These are phyloP conservation scores for Chloromyia formosa DNA, from an alignment of 2,888 invertebrate genomes.

Conservation along the genomic window DNA sequence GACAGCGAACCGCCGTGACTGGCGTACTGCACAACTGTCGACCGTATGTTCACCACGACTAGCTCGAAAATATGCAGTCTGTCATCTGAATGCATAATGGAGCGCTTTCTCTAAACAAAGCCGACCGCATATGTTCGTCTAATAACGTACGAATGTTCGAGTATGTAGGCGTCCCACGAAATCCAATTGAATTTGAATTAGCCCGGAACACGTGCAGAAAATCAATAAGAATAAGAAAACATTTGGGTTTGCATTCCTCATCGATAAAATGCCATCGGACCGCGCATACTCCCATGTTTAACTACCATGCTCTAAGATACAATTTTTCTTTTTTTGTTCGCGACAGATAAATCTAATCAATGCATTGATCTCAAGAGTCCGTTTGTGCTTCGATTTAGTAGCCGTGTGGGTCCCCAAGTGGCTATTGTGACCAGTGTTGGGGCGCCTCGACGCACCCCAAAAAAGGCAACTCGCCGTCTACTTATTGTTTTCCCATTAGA, in stretches of 20 bases:
- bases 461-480: conserved; percentile 20
- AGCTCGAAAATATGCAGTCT: conserved; percentile 20
- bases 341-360: conserved; percentile 36
- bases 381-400: conserved; percentile 13
- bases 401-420: conserved; percentile 17
- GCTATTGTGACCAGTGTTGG: conserved; percentile 13
- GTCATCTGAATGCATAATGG: conserved; percentile 18
- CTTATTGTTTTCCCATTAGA: conserved; percentile 41
- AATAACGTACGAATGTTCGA: neutral
- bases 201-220: conserved; percentile 34
- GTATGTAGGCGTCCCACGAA: conserved; percentile 1
- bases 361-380: conserved; percentile 30
- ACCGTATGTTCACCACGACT: neutral
- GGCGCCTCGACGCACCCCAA: conserved; percentile 1
- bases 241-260: conserved; percentile 14
- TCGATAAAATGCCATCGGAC: conserved; percentile 10
- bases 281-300: conserved; percentile 17
- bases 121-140: neutral
- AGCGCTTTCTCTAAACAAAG: conserved; percentile 29
- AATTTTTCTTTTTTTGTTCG: neutral
- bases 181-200: conserved; percentile 26
- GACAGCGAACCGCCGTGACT: too few species aligned
- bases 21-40: too few species aligned
- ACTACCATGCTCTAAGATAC: neutral
- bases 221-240: conserved; percentile 28